Evolutionary conservation across 1,140 invertebrate species (phyloP), one percentile per base, ranked within the genome.

Genomic region (Drosophila ananassae): DNA sequence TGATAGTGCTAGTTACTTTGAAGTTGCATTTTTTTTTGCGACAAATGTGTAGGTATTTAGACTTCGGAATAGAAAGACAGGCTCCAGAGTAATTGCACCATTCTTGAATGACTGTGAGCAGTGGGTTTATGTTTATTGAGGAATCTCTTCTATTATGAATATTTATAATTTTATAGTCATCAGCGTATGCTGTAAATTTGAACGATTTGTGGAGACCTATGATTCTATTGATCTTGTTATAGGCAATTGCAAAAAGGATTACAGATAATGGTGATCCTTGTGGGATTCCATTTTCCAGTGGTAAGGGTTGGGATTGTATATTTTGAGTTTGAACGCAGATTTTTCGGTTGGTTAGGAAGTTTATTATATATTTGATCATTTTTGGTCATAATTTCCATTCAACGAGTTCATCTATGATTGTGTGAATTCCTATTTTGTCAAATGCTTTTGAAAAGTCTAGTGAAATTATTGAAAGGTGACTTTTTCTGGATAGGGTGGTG

Each of bases 151-250:
- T 44, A 10, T 41, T 39, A 25, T 41, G 2, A 0, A 4, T 55
- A 22, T 55, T 55, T 55, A 44, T n/a, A 7, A 41, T 55, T 55
- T 37, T 39, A 41, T 41, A 52, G 32, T 61, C 59, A 30, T 52
- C 59, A 3, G 47, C 58, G 21, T 60, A 47, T 32, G 47, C 32
- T 10, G 44, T 34, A n/a, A 32, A 51, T 50, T 60, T n/a, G 0
- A 60, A 37, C 7, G 22, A 47, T 60, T 51, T 60, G 44, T 60
- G 17, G 2, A 32, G 17, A 24, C 24, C 32, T 60, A 51, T 25
- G 12, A 5, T 60, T 25, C 32, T 59, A 10, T 28, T n/a, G n/a
- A n/a, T n/a, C n/a, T n/a, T n/a, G n/a, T n/a, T n/a, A n/a, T n/a
- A n/a, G n/a, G n/a, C n/a, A n/a, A n/a, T n/a, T n/a, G n/a, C n/a